Evolutionary conservation across 1,140 invertebrate genomes (phyloP), one percentile per base, ranked within the genome.

Genomic region (Linepithema humile): DNA sequence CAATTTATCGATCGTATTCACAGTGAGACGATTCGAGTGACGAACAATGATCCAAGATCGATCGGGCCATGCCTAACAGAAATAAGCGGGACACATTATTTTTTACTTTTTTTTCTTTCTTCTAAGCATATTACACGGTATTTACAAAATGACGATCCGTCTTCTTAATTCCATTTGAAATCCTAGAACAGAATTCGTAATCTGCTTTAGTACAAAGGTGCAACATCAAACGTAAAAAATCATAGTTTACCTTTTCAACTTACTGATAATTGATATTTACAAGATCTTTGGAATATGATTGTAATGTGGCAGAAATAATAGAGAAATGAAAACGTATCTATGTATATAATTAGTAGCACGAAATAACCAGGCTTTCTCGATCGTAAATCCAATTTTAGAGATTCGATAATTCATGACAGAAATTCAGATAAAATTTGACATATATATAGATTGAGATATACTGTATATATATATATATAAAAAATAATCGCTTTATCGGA

Each of bases 81-180:
- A 87, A 84, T 85, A 91, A 91, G 89, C 90, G 74, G 86, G 88
- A 86, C 84, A 86, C 69, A 87, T 69, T 69, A 78, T 38, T 64
- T 57, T 69, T 70, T 26, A 17, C 67, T 78, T 38, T 57, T 55
- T 80, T 65, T 40, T 64, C 15, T 88, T 90, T 9, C n/a, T 88
- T 88, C 85, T 92, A 92, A 88, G 91, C 90, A 92, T 92, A 93
- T 92, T 93, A 93, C 90, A 93, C 90, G 89, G 50, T 93, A 93
- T 93, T 92, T 93, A 93, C 92, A 93, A 91, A 88, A 82, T 90
- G 86, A 82, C 88, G 85, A 89, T 90, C 86, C 87, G 26, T 85
- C 73, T 77, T 87, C 84, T 90, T 84, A 86, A 70, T 90, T 89
- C 85, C 91, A 90, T 84, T 91, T 59, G 88, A 48, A 90, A 90